These are phyloP conservation scores for Urocolius indicus DNA, from an alignment of 2,113 vertebrate genomes.

Conservation along the genomic window DNA sequence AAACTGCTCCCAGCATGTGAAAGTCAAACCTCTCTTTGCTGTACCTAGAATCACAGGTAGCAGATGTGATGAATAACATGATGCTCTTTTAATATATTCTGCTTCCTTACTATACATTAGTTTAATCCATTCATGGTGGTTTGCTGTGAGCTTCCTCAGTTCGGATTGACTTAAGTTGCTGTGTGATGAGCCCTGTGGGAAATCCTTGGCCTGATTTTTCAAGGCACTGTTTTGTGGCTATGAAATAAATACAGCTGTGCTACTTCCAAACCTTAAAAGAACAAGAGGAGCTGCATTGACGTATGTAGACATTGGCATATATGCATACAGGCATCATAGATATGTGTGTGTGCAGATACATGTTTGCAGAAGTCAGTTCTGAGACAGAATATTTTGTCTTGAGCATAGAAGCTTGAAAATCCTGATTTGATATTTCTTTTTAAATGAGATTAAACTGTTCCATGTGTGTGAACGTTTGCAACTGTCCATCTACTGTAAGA, in stretches of 20 bases:
- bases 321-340: neutral
- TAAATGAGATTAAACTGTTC: neutral
- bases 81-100: neutral
- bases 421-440: neutral
- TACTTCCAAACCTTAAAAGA: slow-evolving; percentile 1
- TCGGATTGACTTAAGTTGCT: neutral
- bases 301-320: neutral
- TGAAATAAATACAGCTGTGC: slow-evolving; percentile 44
- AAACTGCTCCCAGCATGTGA: neutral
- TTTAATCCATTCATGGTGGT: neutral
- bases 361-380: neutral
- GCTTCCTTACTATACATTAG: neutral
- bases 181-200: slow-evolving; percentile 26
- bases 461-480: neutral
- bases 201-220: slow-evolving; percentile 14
- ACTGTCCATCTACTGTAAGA: neutral
- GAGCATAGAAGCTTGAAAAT: neutral
- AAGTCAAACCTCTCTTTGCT: neutral
- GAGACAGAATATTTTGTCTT: neutral
- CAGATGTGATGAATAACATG: neutral
- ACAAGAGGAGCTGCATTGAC: neutral
- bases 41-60: neutral
- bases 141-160: neutral
- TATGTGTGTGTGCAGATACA: neutral
- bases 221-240: neutral